Evolutionary conservation across 2,113 vertebrate species (phyloP).

Genomic region (Rhynchopsitta pachyrhyncha): DNA sequence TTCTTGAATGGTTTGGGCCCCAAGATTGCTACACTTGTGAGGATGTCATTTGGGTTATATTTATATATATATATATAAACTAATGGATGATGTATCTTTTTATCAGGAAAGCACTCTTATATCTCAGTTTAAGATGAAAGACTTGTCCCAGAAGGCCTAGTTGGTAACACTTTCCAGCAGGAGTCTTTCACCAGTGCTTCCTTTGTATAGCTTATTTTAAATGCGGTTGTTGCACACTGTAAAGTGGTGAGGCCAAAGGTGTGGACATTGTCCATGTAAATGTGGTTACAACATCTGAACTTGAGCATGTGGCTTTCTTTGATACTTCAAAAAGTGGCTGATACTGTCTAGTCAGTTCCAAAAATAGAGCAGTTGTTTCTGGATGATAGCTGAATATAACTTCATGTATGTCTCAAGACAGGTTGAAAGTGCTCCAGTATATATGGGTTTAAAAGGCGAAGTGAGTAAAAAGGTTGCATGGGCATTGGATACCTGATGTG

Average conservation of each 20-base stretch:
- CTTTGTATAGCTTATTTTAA: background rate
- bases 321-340: background rate
- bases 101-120: constrained; percentile 49
- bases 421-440: background rate
- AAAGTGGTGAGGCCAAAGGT: background rate
- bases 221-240: background rate
- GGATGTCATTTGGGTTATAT: constrained; percentile 66
- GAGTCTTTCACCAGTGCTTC: background rate
- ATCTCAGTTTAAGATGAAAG: constrained; percentile 50
- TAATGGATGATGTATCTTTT: constrained; percentile 69
- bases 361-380: background rate
- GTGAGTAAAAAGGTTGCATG: background rate
- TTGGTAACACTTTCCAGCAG: background rate
- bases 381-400: background rate
- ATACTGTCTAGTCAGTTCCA: background rate
- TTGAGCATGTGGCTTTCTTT: background rate
- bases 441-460: background rate
- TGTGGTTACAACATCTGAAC: background rate
- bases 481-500: background rate
- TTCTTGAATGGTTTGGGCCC: constrained; percentile 73
- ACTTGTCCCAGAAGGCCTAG: constrained; percentile 40
- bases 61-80: constrained; percentile 47
- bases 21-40: constrained; percentile 63
- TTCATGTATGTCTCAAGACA: background rate
- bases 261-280: background rate